Conservation (phyloP, 2,888 invertebrate species). For the Drosophila eohydei region DNA sequence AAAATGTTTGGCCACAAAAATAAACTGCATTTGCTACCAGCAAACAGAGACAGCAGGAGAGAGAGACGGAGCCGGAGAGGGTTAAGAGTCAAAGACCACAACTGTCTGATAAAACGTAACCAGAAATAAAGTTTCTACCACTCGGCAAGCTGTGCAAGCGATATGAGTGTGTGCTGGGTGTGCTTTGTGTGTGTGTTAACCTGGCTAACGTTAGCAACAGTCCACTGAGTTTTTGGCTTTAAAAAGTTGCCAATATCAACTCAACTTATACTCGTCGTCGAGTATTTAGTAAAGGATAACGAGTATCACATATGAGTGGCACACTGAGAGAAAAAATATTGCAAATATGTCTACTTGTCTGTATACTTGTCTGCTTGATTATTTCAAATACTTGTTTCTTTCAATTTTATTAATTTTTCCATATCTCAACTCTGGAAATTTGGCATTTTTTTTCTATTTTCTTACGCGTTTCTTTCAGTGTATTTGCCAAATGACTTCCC, state of each 20-base stretch:
- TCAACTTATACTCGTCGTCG: not conserved
- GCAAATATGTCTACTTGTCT: not conserved
- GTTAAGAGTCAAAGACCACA: slow-evolving; percentile 45
- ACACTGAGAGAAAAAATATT: slow-evolving; percentile 1
- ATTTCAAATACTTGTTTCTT: not conserved
- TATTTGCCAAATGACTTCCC: not conserved
- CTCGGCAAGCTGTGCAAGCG: slow-evolving; percentile 41
- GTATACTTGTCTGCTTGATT: not conserved
- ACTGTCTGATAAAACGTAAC: slow-evolving; percentile 37
- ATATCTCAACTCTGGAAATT: no score
- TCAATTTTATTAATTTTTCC: not conserved
- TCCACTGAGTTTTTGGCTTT: slow-evolving; percentile 40
- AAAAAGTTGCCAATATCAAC: slow-evolving; percentile 33
- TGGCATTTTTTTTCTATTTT: no score
- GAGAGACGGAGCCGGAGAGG: not conserved
- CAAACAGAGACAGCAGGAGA: not conserved
- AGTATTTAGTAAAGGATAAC: slow-evolving; percentile 8
- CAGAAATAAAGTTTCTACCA: slow-evolving; percentile 38
- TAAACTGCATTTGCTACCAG: slow-evolving; percentile 19
- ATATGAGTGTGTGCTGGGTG: slow-evolving; percentile 21
- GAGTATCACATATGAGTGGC: slow-evolving; percentile 1
- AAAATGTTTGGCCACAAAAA: slow-evolving; percentile 26
- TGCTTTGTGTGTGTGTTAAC: slow-evolving; percentile 22
- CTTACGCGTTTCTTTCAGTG: not conserved
- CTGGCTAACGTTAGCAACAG: slow-evolving; percentile 45